phyloP scores from a whole-genome alignment of 2,113 vertebrate species.

The Gulo gulo region DNA sequence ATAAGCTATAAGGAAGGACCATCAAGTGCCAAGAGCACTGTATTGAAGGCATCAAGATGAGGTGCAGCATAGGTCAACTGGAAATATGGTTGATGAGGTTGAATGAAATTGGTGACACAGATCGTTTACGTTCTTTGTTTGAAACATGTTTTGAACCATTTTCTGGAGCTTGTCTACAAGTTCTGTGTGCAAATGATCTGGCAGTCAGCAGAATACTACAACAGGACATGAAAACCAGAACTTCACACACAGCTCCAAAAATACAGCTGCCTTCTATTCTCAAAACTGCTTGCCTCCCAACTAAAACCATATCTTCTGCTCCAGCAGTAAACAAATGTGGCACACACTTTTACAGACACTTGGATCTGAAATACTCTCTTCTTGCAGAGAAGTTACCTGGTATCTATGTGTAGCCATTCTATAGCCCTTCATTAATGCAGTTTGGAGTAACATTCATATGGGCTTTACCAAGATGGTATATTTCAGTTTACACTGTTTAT shows the following conservation, averaged over 20 bases:
- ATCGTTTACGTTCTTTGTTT: slow-evolving; percentile 68
- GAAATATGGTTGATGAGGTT: slow-evolving; percentile 68
- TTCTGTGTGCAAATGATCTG: slow-evolving; percentile 89
- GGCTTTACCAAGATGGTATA: slow-evolving; percentile 92
- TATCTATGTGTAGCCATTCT: slow-evolving; percentile 92
- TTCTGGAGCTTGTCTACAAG: slow-evolving; percentile 94
- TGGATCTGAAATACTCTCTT: slow-evolving; percentile 92
- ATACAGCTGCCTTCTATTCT: slow-evolving; percentile 91
- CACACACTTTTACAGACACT: slow-evolving; percentile 91
- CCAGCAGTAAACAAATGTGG: slow-evolving; percentile 88
- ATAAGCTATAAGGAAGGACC: background rate
- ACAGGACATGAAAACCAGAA: slow-evolving; percentile 87
- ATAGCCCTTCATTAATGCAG: slow-evolving; percentile 92
- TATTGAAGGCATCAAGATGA: background rate
- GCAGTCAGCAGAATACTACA: slow-evolving; percentile 86
- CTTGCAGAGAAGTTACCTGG: slow-evolving; percentile 92
- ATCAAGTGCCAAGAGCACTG: background rate
- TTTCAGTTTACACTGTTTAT: slow-evolving; percentile 90
- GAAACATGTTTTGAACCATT: slow-evolving; percentile 89
- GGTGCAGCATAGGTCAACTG: background rate
- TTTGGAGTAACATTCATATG: slow-evolving; percentile 94
- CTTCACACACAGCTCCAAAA: slow-evolving; percentile 87
- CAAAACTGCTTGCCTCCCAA: slow-evolving; percentile 89
- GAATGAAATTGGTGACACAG: slow-evolving; percentile 53
- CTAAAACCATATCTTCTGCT: slow-evolving; percentile 86